Percentiles rank a stretch among this genome's conserved stretches.
Evolutionary conservation across 1,140 invertebrate species (phyloP).

Genomic region (Drosophila grimshawi): DNA sequence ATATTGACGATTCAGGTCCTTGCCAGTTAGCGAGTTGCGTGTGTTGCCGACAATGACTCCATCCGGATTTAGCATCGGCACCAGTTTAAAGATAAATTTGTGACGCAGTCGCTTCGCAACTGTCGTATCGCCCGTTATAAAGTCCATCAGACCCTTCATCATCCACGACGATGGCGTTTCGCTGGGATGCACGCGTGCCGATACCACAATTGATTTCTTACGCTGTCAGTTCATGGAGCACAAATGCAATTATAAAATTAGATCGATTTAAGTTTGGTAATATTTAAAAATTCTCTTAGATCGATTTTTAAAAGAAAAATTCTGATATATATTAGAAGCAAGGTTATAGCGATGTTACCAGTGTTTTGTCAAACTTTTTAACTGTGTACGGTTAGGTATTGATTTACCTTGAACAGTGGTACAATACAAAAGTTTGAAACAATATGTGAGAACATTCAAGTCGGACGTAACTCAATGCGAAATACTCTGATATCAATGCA

Average conservation of each 20-base stretch:
- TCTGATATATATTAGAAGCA: too few relatives aligned
- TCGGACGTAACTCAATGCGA: too few relatives aligned
- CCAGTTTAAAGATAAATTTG: conserved; percentile 97
- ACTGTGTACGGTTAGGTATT: too few relatives aligned
- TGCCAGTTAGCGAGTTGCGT: conserved; percentile 93
- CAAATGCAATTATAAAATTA: not conserved
- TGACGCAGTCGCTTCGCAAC: conserved; percentile 92
- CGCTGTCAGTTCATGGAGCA: conserved; percentile 85
- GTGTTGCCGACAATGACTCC: conserved; percentile 96
- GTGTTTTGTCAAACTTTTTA: too few relatives aligned
- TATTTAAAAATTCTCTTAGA: too few relatives aligned
- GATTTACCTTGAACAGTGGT: too few relatives aligned
- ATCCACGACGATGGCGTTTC: conserved; percentile 98
- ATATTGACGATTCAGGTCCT: conserved; percentile 95
- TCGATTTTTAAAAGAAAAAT: too few relatives aligned
- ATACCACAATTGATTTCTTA: conserved; percentile 93
- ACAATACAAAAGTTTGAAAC: too few relatives aligned
- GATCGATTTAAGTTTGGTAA: too few relatives aligned
- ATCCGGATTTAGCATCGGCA: conserved; percentile 98
- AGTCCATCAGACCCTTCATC: conserved; percentile 98
- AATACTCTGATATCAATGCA: too few relatives aligned
- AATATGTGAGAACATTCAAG: too few relatives aligned
- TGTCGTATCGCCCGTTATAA: conserved; percentile 92
- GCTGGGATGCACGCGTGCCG: conserved; percentile 97
- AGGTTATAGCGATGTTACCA: too few relatives aligned